Evolutionary conservation across 37 sponge, comb jelly and placozoan genomes (phyloP), one percentile per base, ranked within the genome.

Genomic region (Dysidea cf. avara): DNA sequence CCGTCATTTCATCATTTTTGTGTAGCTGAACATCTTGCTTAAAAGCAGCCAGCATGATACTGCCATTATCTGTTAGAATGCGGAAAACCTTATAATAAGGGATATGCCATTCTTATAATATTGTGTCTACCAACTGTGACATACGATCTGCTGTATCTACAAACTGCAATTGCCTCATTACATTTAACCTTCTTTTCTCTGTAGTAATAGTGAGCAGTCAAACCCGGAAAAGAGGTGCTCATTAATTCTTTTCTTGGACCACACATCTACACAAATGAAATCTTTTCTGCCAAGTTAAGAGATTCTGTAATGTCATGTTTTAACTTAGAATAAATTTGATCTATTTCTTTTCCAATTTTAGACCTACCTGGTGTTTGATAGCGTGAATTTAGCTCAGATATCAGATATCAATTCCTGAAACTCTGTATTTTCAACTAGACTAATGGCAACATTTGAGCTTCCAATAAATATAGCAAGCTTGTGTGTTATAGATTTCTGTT

Each of bases 21-120:
- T n/a, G n/a, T n/a, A n/a, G n/a, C n/a, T n/a, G n/a, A n/a, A n/a
- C n/a, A n/a, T n/a, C n/a, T n/a, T n/a, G n/a, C n/a, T n/a, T n/a
- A 71, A 71, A 71, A 32, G 72, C 72, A 20, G 6, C 21, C 11
- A 71, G 29, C 48, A 74, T 74, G 62, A 60, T 74, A 38, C 74
- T 74, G 2, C 62, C 74, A 58, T 74, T 74, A 38, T 74, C 61
- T 25, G 74, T 74, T 24, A 74, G 47, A 35, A 33, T 14, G 6
- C 35, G 54, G 17, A 16, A 39, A 74, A 40, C n/a, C n/a, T n/a
- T n/a, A n/a, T n/a, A n/a, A n/a, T n/a, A n/a, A n/a, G n/a, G n/a
- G n/a, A n/a, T n/a, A 7, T 74, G 28, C 74, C 62, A 74, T 6
- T 74, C 74, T 16, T 7, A 7, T 5, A 74, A 21, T 7, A 74